phyloP scores from a whole-genome alignment of 2,113 vertebrate genomes.

The Pelmatolapia mariae region DNA sequence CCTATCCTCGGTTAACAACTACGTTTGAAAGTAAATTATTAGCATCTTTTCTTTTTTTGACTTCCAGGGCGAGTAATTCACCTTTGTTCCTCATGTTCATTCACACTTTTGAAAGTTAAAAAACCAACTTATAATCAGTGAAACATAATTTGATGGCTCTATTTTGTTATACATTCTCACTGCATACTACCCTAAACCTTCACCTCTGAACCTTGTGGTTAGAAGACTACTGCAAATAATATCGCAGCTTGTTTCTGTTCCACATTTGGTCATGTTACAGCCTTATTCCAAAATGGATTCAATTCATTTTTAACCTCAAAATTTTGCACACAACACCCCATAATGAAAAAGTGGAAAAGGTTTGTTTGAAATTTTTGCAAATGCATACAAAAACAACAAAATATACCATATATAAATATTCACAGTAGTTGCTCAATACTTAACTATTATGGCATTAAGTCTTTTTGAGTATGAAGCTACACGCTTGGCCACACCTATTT shows the following conservation, averaged over 20 bases:
- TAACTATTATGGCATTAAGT: background rate
- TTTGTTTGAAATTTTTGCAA: background rate
- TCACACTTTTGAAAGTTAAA: background rate
- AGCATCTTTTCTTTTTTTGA: background rate
- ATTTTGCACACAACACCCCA: rapidly evolving
- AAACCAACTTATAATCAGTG: rapidly evolving
- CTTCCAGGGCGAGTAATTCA: background rate
- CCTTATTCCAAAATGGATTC: background rate
- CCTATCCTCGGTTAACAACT: background rate
- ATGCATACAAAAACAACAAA: background rate
- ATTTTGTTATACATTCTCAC: background rate
- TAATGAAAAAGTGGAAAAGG: background rate
- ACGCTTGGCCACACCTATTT: rapidly evolving
- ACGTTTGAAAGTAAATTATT: background rate
- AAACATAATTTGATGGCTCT: background rate
- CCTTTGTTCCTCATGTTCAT: background rate
- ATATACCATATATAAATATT: background rate
- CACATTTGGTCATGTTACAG: rapidly evolving
- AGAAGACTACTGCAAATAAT: background rate
- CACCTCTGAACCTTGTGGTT: background rate
- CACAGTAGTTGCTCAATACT: background rate
- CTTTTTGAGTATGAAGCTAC: background rate
- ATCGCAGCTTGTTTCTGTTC: rapidly evolving
- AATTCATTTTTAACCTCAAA: background rate
- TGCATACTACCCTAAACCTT: rapidly evolving